A percentile compares a stretch with the other conserved stretches of the same genome.
Evolutionary conservation across 1,140 invertebrate genomes (phyloP).

Genomic region (Drosophila insularis): DNA sequence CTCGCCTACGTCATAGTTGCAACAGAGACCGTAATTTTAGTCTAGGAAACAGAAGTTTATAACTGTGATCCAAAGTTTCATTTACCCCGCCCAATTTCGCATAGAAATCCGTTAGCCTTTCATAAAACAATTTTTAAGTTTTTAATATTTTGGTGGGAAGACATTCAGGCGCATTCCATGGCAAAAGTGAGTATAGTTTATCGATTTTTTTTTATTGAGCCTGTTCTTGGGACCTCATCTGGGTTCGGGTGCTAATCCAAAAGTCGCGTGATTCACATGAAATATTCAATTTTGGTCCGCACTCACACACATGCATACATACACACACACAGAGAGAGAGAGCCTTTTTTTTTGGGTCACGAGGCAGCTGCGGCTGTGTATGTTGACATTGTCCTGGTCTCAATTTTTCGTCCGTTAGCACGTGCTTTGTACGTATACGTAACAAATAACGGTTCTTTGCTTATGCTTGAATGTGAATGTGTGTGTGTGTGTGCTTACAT

Average conservation of each 20-base stretch:
- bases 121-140: constrained; percentile 12
- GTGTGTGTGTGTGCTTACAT: not conserved
- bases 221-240: constrained; percentile 26
- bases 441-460: constrained; percentile 40
- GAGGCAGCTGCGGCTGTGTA: constrained; percentile 59
- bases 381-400: constrained; percentile 79
- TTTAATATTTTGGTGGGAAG: constrained; percentile 13
- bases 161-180: constrained; percentile 38
- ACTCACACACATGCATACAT: constrained; percentile 10
- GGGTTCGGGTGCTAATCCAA: constrained; percentile 42
- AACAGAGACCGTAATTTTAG: constrained; percentile 11
- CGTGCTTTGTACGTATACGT: constrained; percentile 75
- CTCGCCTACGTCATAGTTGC: constrained; percentile 38
- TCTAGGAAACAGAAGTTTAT: constrained; percentile 28
- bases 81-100: constrained; percentile 12
- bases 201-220: constrained; percentile 59
- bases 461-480: constrained; percentile 5
- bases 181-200: constrained; percentile 66
- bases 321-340: constrained; percentile 9
- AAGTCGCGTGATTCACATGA: constrained; percentile 73
- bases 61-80: constrained; percentile 25
- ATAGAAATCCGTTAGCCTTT: constrained; percentile 20
- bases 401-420: constrained; percentile 62
- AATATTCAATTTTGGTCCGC: constrained; percentile 55
- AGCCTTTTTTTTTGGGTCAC: constrained; percentile 71